These are phyloP conservation scores for Lasiurus cinereus DNA, from an alignment of 2,113 vertebrate species.

Conservation along the genomic window DNA sequence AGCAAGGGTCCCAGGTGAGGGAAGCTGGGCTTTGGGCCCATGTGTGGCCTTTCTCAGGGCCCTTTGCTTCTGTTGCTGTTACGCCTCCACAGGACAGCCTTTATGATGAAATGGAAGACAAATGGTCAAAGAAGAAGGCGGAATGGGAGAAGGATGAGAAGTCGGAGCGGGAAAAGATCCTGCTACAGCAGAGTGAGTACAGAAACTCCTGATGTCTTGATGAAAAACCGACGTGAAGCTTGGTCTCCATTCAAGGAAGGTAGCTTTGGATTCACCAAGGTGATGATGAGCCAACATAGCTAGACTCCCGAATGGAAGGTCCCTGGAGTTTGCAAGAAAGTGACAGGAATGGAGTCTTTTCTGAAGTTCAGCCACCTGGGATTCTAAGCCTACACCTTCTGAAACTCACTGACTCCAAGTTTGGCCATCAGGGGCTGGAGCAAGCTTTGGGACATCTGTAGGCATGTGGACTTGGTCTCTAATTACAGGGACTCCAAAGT, in stretches of 20 bases:
- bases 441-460: not conserved
- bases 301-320: not conserved
- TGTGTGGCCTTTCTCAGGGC: not conserved
- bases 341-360: not conserved
- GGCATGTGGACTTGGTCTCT: not conserved
- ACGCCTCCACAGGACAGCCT: constrained; percentile 80
- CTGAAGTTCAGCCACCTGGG: not conserved
- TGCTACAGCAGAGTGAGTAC: constrained; percentile 85
- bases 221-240: not conserved
- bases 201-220: not conserved
- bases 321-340: not conserved
- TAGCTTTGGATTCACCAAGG: not conserved
- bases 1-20: not conserved
- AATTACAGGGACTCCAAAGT: not conserved
- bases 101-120: constrained; percentile 86
- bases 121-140: constrained; percentile 81
- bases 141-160: constrained; percentile 84
- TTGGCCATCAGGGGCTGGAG: not conserved
- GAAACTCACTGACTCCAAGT: not conserved
- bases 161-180: constrained; percentile 78
- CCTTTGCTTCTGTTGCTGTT: not conserved
- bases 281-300: not conserved
- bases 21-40: not conserved
- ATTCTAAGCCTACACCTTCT: not conserved
- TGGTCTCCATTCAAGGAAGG: not conserved